These are phyloP conservation scores for Vidua macroura DNA, from an alignment of 2,113 vertebrate species.

Conservation along the genomic window DNA sequence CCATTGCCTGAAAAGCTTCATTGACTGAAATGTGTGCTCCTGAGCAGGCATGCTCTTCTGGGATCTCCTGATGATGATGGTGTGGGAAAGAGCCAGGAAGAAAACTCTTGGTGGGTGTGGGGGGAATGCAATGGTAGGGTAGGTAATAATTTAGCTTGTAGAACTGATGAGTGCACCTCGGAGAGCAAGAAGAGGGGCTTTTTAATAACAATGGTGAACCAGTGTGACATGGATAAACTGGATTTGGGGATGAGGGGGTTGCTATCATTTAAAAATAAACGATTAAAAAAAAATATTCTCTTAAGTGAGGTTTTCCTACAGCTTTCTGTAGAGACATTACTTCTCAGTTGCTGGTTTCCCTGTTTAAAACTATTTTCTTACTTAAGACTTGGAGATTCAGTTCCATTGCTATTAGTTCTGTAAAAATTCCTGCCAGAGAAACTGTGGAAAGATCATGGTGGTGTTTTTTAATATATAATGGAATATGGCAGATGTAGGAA, in stretches of 20 bases:
- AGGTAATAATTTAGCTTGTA: background rate
- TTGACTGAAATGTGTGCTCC: background rate
- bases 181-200: background rate
- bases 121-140: rapidly evolving
- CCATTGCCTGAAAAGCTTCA: background rate
- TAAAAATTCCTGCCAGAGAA: background rate
- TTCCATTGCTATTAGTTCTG: background rate
- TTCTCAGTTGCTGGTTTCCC: background rate
- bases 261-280: background rate
- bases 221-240: background rate
- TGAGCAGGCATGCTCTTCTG: background rate
- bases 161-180: background rate
- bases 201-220: background rate
- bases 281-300: background rate
- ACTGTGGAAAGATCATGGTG: background rate
- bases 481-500: background rate
- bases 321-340: background rate
- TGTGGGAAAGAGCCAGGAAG: background rate
- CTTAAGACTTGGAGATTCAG: background rate
- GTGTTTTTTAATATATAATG: background rate
- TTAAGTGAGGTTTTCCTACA: background rate
- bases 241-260: background rate
- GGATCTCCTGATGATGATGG: background rate
- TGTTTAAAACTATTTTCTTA: background rate
- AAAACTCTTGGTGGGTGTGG: rapidly evolving